phyloP scores from a whole-genome alignment of 2,797 vertebrate genomes.

The Rhyacichthys aspro region DNA sequence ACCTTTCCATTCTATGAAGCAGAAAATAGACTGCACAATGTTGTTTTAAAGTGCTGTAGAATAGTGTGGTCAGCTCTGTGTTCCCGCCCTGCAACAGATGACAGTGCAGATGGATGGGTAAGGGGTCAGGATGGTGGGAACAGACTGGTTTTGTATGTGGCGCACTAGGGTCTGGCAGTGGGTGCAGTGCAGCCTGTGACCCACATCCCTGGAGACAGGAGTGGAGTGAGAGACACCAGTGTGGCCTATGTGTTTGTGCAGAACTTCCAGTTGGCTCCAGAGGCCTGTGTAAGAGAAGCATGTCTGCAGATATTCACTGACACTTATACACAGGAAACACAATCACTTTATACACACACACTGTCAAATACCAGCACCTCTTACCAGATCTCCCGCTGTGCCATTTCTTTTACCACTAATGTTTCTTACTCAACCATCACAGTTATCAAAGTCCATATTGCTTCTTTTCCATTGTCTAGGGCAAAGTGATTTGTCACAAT shows the following conservation, averaged over 20 bases:
- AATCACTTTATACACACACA: slow-evolving; percentile 4
- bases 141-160: slow-evolving; percentile 45
- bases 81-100: slow-evolving; percentile 60
- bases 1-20: no score
- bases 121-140: slow-evolving; percentile 33
- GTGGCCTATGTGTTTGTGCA: slow-evolving; percentile 33
- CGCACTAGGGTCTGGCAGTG: slow-evolving; percentile 47
- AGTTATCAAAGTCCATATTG: slow-evolving; percentile 65
- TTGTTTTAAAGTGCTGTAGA: not conserved
- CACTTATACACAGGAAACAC: not conserved
- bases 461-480: slow-evolving; percentile 56
- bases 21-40: not conserved
- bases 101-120: slow-evolving; percentile 67
- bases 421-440: slow-evolving; percentile 66
- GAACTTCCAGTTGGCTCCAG: slow-evolving; percentile 37
- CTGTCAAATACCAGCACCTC: not conserved
- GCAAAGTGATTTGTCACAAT: slow-evolving; percentile 77
- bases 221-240: slow-evolving; percentile 30
- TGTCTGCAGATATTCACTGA: not conserved
- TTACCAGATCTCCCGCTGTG: slow-evolving; percentile 12
- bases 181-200: slow-evolving; percentile 51
- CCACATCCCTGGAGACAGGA: slow-evolving; percentile 40
- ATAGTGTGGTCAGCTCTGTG: slow-evolving; percentile 9
- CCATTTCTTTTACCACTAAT: slow-evolving; percentile 51
- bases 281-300: slow-evolving; percentile 6